A percentile compares a stretch with the other conserved stretches of the same genome.
Conservation (phyloP, 2,113 vertebrate species). For the Zootoca vivipara region DNA sequence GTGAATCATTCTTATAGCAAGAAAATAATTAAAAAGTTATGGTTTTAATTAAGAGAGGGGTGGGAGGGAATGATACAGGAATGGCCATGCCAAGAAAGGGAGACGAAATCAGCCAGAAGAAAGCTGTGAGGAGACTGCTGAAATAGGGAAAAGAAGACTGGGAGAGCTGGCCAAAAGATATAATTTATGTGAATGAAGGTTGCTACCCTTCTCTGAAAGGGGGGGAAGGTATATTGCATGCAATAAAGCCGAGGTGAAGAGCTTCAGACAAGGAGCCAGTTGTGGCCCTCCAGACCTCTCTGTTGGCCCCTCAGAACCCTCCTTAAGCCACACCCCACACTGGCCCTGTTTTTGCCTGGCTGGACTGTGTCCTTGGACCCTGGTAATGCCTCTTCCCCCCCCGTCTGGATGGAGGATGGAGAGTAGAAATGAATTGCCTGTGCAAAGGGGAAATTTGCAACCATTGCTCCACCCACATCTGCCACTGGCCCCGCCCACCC, state of each 20-base stretch:
- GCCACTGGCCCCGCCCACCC: no score
- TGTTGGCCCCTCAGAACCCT: no score
- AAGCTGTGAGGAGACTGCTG: slow-evolving; percentile 42
- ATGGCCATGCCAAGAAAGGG: background rate
- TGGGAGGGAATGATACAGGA: background rate
- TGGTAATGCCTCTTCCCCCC: no score
- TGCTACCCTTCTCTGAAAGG: background rate
- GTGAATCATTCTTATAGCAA: slow-evolving; percentile 14
- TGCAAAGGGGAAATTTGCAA: no score
- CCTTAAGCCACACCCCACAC: no score
- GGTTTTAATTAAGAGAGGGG: slow-evolving; percentile 8
- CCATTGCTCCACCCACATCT: no score
- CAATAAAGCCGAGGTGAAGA: rapidly evolving
- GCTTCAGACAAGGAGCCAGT: no score
- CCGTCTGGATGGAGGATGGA: no score
- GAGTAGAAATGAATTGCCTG: no score
- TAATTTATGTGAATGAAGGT: slow-evolving; percentile 38
- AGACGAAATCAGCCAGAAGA: background rate
- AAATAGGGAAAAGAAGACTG: slow-evolving; percentile 14
- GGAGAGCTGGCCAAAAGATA: slow-evolving; percentile 41
- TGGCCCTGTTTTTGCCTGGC: no score
- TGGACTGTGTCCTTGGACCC: no score
- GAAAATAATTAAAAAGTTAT: slow-evolving; percentile 24
- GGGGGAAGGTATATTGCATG: background rate
- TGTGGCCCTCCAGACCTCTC: no score